phyloP scores from a whole-genome alignment of 2,888 invertebrate species.

The Iselma pallidipennis region DNA sequence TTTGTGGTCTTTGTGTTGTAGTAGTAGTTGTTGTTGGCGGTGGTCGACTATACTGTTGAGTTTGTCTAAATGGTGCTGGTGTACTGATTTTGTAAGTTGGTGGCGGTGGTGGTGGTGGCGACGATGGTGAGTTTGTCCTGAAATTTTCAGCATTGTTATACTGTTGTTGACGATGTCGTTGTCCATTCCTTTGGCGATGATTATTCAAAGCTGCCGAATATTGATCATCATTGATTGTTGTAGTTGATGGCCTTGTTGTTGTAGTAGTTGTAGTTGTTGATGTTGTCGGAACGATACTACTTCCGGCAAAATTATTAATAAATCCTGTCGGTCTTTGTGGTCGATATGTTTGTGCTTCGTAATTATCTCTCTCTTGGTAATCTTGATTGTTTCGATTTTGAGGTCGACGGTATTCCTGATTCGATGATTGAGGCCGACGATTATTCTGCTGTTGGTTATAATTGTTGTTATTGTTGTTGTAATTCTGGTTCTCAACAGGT shows the following conservation, averaged over 20 bases:
- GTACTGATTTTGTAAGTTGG: conserved; percentile 49
- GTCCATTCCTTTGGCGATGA: conserved; percentile 29
- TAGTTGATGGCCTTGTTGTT: conserved; percentile 34
- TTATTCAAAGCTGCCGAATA: conserved; percentile 43
- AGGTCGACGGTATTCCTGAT: conserved; percentile 46
- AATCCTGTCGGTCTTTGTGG: conserved; percentile 51
- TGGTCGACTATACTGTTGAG: conserved; percentile 42
- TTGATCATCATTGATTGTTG: conserved; percentile 39
- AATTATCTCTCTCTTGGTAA: conserved; percentile 32
- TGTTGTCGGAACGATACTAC: conserved; percentile 58
- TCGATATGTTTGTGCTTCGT: conserved; percentile 43
- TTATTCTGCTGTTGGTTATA: conserved; percentile 47
- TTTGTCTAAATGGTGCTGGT: conserved; percentile 53
- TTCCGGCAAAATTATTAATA: conserved; percentile 57
- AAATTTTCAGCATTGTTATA: conserved; percentile 44
- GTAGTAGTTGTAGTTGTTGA: conserved; percentile 50
- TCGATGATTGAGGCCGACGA: conserved; percentile 38
- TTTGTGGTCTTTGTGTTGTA: conserved; percentile 33
- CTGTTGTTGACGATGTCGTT: conserved; percentile 27
- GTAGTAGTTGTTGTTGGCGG: conserved; percentile 27
- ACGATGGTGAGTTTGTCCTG: conserved; percentile 33
- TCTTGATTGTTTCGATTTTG: conserved; percentile 34
- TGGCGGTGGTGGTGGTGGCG: conserved; percentile 33
- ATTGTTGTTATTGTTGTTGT: conserved; percentile 45
- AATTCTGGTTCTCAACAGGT: conserved; percentile 25